phyloP scores from a whole-genome alignment of 2,797 vertebrate genomes.

The Trichosurus vulpecula region DNA sequence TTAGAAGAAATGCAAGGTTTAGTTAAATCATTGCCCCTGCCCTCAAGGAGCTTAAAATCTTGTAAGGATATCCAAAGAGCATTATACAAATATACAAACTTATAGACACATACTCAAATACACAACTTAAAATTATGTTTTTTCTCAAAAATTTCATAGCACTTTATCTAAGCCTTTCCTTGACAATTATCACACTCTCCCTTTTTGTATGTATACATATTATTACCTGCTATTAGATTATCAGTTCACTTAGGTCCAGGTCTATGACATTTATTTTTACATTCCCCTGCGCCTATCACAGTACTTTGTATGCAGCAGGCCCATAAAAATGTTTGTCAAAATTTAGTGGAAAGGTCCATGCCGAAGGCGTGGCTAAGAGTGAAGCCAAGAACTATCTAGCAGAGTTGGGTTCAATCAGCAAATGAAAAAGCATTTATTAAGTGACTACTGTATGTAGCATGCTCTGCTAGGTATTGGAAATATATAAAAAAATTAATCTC shows the following conservation, averaged over 20 bases:
- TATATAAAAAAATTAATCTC: too few species aligned
- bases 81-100: neutral
- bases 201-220: neutral
- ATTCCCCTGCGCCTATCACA: neutral
- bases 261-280: too few species aligned
- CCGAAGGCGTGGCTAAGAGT: neutral
- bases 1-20: neutral
- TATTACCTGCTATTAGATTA: neutral
- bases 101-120: neutral
- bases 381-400: too few species aligned
- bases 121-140: neutral
- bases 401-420: too few species aligned
- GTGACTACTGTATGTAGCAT: too few species aligned
- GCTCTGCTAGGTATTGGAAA: too few species aligned
- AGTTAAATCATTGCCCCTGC: neutral
- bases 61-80: neutral
- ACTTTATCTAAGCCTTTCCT: neutral
- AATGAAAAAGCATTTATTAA: too few species aligned
- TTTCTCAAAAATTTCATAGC: neutral
- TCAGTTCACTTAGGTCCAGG: too few species aligned
- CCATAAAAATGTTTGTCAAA: neutral
- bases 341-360: neutral
- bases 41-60: neutral
- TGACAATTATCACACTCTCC: neutral
- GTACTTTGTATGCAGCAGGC: neutral